Base-by-base conservation (phyloP, 1,140 invertebrate genomes). In the Magallana angulata region DNA sequence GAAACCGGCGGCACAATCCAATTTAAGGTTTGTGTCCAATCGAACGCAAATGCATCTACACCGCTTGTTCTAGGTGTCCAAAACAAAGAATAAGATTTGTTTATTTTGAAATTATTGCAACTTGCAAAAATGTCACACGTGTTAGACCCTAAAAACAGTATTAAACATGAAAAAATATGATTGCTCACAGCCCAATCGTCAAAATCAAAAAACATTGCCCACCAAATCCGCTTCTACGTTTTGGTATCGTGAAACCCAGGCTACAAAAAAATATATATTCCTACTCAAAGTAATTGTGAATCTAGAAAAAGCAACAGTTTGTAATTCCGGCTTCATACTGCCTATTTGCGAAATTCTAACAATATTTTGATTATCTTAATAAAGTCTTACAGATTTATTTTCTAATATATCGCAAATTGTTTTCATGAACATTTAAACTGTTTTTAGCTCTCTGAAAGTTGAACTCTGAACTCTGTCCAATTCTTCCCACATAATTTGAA, bases 11-110 rank as follows among this genome's bases (percentile, higher is more conserved):
- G 87, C 1, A 85, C 84, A 9, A 85, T 56, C 76, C 76, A 85
- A 85, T 59, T 81, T 36, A 81, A 64, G 68, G n/a, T 68, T 9
- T 14, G 56, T 18, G 83, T 57, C 86, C 89, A 86, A 36, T 87
- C 64, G 24, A 85, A 82, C 0, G 86, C 76, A 56, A 87, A 89
- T 9, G 83, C 80, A 83, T 89, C 84, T 36, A 89, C 83, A n/a
- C 89, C 80, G 5, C 7, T 56, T 5, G 84, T 64, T n/a, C 80
- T 48, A 11, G 88, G 82, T 12, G n/a, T 82, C 83, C 80, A 87
- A 83, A 62, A 76, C 7, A 8, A 18, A 1, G 84, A 87, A 87
- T 82, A 87, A 48, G 85, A 76, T 14, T 58, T 81, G 0, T 85
- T 57, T 11, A 85, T 8, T 57, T 85, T 89, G 11, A 48, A 56